A percentile compares a stretch with the other conserved stretches of the same genome.
Conservation (phyloP, 2,888 invertebrate genomes). For the Iselma pallidipennis region DNA sequence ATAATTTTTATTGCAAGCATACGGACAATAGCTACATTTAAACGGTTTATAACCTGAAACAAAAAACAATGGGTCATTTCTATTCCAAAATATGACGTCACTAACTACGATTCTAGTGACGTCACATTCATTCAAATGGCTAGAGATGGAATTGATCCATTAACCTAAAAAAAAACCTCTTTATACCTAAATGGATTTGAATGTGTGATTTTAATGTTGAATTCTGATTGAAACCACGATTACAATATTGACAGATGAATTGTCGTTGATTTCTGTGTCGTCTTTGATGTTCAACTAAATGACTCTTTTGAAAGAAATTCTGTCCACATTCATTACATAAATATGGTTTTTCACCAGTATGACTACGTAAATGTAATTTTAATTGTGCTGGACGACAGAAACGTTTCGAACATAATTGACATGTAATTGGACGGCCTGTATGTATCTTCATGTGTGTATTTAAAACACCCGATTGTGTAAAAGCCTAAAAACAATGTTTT, state of each 20-base stretch:
- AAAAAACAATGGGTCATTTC: background rate
- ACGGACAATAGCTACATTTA: constrained; percentile 47
- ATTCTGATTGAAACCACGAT: constrained; percentile 46
- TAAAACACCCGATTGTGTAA: constrained; percentile 47
- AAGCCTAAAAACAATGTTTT: constrained; percentile 32
- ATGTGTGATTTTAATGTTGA: constrained; percentile 46
- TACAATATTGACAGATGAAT: constrained; percentile 46
- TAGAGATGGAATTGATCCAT: background rate
- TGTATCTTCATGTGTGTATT: constrained; percentile 50
- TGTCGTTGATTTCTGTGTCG: constrained; percentile 48
- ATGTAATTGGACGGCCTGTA: constrained; percentile 47
- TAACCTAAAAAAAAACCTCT: background rate
- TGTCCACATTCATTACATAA: constrained; percentile 46
- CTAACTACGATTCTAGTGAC: no score
- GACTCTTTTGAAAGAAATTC: constrained; percentile 48
- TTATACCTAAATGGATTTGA: constrained; percentile 47
- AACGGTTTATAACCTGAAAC: constrained; percentile 46
- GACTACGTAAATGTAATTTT: constrained; percentile 47
- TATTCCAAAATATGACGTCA: no score
- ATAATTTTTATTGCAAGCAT: constrained; percentile 47
- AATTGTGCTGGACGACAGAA: constrained; percentile 50
- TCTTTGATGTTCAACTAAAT: constrained; percentile 47
- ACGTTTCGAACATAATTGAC: constrained; percentile 46
- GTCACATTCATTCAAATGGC: background rate
- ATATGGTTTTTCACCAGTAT: constrained; percentile 53